phyloP scores from a whole-genome alignment of 2,113 vertebrate species.

The Neogale vison region DNA sequence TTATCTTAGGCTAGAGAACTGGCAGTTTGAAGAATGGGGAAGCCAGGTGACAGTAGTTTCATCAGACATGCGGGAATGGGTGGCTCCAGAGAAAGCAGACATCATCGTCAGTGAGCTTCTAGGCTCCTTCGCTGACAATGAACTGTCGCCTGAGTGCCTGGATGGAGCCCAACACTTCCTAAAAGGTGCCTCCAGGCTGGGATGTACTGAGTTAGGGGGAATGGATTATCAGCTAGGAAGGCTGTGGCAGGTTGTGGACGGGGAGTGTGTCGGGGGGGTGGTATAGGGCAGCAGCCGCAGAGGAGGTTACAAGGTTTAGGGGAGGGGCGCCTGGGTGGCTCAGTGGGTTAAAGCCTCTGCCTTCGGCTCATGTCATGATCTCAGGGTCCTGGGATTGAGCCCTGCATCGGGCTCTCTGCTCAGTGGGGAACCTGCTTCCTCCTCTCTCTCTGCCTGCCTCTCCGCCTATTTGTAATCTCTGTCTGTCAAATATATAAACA shows the following conservation, averaged over 20 bases:
- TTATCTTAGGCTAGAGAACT: slow-evolving; percentile 90
- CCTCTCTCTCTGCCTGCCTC: no score
- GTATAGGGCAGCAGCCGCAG: background rate
- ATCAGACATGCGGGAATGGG: slow-evolving; percentile 94
- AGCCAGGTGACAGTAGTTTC: slow-evolving; percentile 94
- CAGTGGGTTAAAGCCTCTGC: no score
- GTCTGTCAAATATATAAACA: no score
- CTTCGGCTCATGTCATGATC: no score
- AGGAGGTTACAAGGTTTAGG: background rate
- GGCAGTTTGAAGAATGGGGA: slow-evolving; percentile 96
- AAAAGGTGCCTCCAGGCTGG: slow-evolving; percentile 85
- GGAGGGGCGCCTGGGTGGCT: no score
- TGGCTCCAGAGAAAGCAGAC: slow-evolving; percentile 93
- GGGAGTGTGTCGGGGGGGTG: background rate
- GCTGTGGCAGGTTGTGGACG: fast-evolving
- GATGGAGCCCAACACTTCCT: slow-evolving; percentile 95
- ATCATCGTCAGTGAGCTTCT: slow-evolving; percentile 95
- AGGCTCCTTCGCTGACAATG: slow-evolving; percentile 95
- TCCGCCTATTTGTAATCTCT: no score
- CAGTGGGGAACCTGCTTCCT: no score
- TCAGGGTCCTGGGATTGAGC: no score
- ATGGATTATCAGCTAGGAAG: background rate
- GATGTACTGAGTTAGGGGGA: background rate
- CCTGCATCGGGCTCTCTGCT: no score
- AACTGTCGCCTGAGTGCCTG: slow-evolving; percentile 94